These are phyloP conservation scores for Elysia crispata DNA, from an alignment of 2,888 invertebrate species.

Conservation along the genomic window DNA sequence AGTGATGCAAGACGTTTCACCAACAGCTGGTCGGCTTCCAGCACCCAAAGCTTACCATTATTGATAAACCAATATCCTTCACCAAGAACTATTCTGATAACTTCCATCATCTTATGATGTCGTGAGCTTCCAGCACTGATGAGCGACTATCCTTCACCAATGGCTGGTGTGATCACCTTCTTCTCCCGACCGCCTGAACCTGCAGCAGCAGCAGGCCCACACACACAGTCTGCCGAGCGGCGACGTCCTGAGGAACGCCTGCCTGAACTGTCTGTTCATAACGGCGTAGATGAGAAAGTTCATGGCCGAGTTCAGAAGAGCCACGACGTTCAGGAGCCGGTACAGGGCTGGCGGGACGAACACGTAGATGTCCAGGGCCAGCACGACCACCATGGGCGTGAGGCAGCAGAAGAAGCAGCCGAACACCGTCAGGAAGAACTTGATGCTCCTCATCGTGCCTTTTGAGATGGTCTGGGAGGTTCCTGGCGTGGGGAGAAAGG, in stretches of 20 bases:
- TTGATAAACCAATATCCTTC: too few relatives aligned
- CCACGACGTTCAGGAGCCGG: neutral
- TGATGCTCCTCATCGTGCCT: constrained; percentile 9
- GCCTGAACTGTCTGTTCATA: constrained; percentile 10
- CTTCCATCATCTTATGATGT: too few relatives aligned
- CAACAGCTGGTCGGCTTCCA: too few relatives aligned
- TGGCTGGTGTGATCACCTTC: too few relatives aligned
- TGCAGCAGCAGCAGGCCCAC: neutral
- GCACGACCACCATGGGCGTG: neutral
- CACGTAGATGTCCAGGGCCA: constrained; percentile 6
- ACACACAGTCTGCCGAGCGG: neutral
- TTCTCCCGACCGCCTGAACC: neutral
- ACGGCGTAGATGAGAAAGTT: constrained; percentile 24
- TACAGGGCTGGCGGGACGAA: neutral
- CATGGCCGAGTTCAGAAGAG: constrained; percentile 19
- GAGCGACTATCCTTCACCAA: too few relatives aligned
- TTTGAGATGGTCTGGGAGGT: neutral
- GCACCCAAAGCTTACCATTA: too few relatives aligned
- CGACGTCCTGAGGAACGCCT: neutral
- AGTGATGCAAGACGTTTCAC: too few relatives aligned
- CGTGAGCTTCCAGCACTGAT: too few relatives aligned
- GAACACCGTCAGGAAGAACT: constrained; percentile 27
- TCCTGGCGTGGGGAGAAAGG: neutral
- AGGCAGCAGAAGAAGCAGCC: constrained; percentile 17
- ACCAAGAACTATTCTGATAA: too few relatives aligned